Base-by-base conservation (phyloP, 2,113 vertebrate genomes). In the Bufo gargarizans region DNA sequence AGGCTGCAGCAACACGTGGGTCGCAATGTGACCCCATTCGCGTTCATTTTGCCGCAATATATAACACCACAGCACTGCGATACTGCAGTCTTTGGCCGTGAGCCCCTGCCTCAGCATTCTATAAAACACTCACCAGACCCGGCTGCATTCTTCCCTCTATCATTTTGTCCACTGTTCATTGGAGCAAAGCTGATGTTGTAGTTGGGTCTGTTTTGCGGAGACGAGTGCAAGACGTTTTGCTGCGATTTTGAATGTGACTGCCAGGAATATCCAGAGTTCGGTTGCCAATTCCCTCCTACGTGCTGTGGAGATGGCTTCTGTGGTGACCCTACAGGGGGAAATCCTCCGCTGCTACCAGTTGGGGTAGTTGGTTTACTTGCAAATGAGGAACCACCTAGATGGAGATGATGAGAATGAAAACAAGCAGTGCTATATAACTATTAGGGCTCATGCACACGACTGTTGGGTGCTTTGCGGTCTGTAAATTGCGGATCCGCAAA, bases 331-430 rank as follows among this genome's bases (percentile, higher is more conserved):
- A 96, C 95, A 71, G 97, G 95, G 0, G 98, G 98, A 76, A 99
- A 95, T 9, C 95, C 95, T n/a, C 97, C 97, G 0, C 94, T 94
- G 9, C 96, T 89, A 67, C 98, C 97, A 0, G 98, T 99, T 0
- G 98, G 98, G 0, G 98, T 99, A 91, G 96, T 98, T 0, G 98
- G 97, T 88, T 99, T 99, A 91, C 98, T 99, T 89, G 97, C 95
- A 91, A 99, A 99, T 0, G 97, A 96, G 65, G 98, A 94, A 80
- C 97, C 96, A 87, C 96, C 96, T 96, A 88, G 0, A 58, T 50
- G 7, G 20, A 76, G 16, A 72, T 74, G 71, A 74, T 33, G 43
- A 71, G 12, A 47, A 14, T 17, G 71, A 74, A 43, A 47, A 45
- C 10, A 45, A 72, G 33, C 10, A 72, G 69, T 2, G 14, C 12